Percentiles rank a stretch among this genome's conserved stretches.
phyloP scores from a whole-genome alignment of 2,113 vertebrate species.

The Alligator mississippiensis region DNA sequence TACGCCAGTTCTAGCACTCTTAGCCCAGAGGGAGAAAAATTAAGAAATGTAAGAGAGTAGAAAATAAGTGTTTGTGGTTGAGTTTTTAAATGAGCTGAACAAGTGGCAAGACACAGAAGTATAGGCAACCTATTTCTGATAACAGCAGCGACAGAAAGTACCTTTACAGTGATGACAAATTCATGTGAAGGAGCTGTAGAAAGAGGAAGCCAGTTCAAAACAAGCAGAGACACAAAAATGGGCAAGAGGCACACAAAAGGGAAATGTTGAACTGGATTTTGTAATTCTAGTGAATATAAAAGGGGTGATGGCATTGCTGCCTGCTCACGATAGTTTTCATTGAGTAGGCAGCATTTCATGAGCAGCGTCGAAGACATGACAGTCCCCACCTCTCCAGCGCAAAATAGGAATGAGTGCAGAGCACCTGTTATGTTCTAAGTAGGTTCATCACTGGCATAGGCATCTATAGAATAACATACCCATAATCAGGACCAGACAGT shows the following conservation, averaged over 20 bases:
- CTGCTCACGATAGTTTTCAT: not conserved
- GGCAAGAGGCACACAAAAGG: not conserved
- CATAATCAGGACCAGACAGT: too few relatives aligned
- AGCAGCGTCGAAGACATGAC: not conserved
- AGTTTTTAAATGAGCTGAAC: not conserved
- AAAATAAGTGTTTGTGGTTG: slow-evolving; percentile 51
- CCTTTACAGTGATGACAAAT: not conserved
- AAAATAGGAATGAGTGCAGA: too few relatives aligned
- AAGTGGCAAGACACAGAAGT: not conserved
- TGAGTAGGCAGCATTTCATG: not conserved
- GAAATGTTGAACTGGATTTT: not conserved
- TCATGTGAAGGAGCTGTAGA: not conserved
- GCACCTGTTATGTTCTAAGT: too few relatives aligned
- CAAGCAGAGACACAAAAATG: not conserved
- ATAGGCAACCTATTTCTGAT: slow-evolving; percentile 55
- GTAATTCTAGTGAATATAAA: not conserved
- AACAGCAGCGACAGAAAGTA: slow-evolving; percentile 52
- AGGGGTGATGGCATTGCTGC: not conserved
- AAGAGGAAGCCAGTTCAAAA: slow-evolving; percentile 25
- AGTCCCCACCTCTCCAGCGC: not conserved
- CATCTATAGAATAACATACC: too few relatives aligned
- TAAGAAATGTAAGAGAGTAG: slow-evolving; percentile 43
- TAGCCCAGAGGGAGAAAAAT: not conserved
- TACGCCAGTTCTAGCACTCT: not conserved
- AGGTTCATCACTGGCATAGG: too few relatives aligned